These are phyloP conservation scores for Cathartes aura DNA, from an alignment of 2,113 vertebrate species.

Conservation along the genomic window DNA sequence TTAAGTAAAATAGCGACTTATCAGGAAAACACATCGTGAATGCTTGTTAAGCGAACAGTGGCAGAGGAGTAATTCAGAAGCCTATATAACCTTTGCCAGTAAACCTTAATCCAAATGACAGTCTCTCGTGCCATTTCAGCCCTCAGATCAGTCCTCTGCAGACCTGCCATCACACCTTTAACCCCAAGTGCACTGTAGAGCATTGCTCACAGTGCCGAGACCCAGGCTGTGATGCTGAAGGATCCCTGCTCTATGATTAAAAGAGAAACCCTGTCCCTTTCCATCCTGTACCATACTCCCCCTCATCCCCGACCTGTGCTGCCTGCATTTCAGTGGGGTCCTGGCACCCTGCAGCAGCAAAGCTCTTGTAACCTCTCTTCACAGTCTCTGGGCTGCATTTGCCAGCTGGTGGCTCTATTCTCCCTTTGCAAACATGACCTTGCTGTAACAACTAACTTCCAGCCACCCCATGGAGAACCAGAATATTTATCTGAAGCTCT, in stretches of 20 bases:
- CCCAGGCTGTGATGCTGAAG: background rate
- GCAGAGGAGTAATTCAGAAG: background rate
- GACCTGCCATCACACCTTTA: background rate
- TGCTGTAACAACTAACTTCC: conserved; percentile 1
- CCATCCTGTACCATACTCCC: background rate
- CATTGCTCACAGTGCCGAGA: background rate
- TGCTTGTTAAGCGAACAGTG: background rate
- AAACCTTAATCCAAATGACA: background rate
- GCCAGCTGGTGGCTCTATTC: conserved; percentile 3
- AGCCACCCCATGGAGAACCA: background rate
- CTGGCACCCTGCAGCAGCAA: background rate
- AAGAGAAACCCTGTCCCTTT: background rate
- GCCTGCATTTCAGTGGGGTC: background rate
- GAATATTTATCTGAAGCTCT: background rate
- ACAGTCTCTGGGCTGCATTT: background rate
- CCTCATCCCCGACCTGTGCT: background rate
- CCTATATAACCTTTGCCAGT: background rate
- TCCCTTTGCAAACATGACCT: conserved; percentile 3
- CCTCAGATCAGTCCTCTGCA: background rate
- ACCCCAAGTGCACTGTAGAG: background rate
- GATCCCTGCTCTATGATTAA: background rate
- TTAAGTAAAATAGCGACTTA: background rate
- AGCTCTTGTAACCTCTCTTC: background rate
- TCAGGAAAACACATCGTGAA: background rate
- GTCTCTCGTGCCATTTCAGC: background rate